A percentile compares a stretch with the other conserved stretches of the same genome.
Conservation (phyloP, 2,797 vertebrate genomes). For the Sebastes diploproa region DNA sequence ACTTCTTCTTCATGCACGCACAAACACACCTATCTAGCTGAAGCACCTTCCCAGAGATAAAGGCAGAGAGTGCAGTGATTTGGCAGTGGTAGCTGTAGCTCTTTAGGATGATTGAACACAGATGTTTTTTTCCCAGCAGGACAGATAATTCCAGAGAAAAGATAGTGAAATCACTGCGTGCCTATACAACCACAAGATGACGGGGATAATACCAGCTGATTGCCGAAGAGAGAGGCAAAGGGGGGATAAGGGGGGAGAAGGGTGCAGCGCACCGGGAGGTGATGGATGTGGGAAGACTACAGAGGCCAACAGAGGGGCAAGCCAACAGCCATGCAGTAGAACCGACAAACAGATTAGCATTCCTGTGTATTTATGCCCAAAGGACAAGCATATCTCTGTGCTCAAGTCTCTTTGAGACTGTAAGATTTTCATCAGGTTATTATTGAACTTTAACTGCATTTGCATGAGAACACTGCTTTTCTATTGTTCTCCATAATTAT, state of each 20-base stretch:
- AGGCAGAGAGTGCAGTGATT: conserved; percentile 29
- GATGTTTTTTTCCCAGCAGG: conserved; percentile 42
- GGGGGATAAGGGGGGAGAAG: not conserved
- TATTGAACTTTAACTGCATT: not conserved
- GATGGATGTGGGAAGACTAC: conserved; percentile 43
- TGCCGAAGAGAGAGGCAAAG: conserved; percentile 16
- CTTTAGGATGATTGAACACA: conserved; percentile 61
- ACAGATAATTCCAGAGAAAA: conserved; percentile 46
- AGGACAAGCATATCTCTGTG: not conserved
- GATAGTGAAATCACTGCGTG: conserved; percentile 28
- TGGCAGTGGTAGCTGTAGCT: conserved; percentile 24
- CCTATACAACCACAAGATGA: conserved; percentile 42
- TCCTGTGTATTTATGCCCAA: conserved; percentile 10
- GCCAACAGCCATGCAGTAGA: not conserved
- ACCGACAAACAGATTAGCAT: conserved; percentile 35
- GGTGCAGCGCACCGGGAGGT: conserved; percentile 11
- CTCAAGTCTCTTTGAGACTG: not conserved
- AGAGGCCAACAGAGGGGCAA: conserved; percentile 24
- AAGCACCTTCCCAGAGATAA: conserved; percentile 10
- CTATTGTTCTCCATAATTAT: not conserved
- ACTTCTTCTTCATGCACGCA: not conserved
- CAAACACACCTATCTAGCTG: conserved; percentile 4
- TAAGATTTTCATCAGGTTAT: not conserved
- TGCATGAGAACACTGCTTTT: not conserved
- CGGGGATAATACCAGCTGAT: conserved; percentile 58